Conservation (phyloP, 2,797 vertebrate genomes). For the Falco biarmicus region DNA sequence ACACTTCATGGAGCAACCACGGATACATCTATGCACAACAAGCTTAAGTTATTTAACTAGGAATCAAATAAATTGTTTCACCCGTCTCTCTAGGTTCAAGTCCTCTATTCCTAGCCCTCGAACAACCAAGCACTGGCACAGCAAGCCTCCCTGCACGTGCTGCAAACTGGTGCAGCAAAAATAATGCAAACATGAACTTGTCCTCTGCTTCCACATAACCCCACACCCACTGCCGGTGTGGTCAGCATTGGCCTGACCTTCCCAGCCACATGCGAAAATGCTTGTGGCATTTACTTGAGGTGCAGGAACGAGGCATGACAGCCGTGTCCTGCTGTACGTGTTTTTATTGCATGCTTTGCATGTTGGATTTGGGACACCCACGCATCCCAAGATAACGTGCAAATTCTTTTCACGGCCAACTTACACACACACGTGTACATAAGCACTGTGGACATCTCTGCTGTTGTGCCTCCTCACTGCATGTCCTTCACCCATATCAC, state of each 20-base stretch:
- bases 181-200: fast-evolving
- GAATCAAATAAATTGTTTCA: neutral
- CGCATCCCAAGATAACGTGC: fast-evolving
- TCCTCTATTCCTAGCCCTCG: fast-evolving
- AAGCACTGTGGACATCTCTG: neutral
- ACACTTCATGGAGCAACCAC: neutral
- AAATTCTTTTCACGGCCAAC: neutral
- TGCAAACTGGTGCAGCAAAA: neutral
- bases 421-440: neutral
- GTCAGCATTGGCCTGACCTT: neutral
- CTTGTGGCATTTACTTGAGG: fast-evolving
- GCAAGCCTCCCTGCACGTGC: neutral
- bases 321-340: fast-evolving
- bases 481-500: neutral
- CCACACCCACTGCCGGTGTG: fast-evolving
- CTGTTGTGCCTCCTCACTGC: neutral
- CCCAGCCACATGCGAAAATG: fast-evolving
- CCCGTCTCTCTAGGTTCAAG: neutral
- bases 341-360: fast-evolving
- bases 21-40: neutral
- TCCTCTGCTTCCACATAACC: neutral
- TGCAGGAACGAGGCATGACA: fast-evolving
- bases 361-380: fast-evolving
- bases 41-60: neutral
- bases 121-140: fast-evolving